A percentile compares a stretch with the other conserved stretches of the same genome.
phyloP scores from a whole-genome alignment of 2,888 invertebrate genomes.

The Rotaria socialis region DNA sequence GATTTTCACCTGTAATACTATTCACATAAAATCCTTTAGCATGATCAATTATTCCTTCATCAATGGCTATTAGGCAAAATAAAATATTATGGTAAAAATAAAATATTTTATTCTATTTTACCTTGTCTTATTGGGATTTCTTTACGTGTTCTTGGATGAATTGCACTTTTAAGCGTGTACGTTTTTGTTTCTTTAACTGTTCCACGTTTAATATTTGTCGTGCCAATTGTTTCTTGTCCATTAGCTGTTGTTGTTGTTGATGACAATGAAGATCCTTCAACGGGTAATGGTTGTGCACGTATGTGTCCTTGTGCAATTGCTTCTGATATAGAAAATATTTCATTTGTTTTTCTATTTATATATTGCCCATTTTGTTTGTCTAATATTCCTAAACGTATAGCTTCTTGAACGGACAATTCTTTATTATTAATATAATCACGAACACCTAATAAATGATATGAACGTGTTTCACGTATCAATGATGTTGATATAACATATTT shows the following conservation, averaged over 20 bases:
- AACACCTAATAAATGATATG: slow-evolving; percentile 44
- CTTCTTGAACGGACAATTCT: slow-evolving; percentile 43
- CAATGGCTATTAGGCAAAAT: neutral
- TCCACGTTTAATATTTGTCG: slow-evolving; percentile 29
- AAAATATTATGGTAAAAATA: too few species aligned
- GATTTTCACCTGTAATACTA: slow-evolving; percentile 7
- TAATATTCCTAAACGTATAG: slow-evolving; percentile 41
- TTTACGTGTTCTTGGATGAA: slow-evolving; percentile 37
- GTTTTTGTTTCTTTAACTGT: slow-evolving; percentile 42
- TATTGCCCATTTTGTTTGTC: slow-evolving; percentile 43
- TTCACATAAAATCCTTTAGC: slow-evolving; percentile 39
- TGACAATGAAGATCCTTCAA: neutral
- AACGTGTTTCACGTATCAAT: slow-evolving; percentile 45
- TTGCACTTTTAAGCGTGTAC: slow-evolving; percentile 42
- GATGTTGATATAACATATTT: slow-evolving; percentile 41
- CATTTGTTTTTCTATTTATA: slow-evolving; percentile 25
- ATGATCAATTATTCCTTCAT: slow-evolving; percentile 21
- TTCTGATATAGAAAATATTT: slow-evolving; percentile 42
- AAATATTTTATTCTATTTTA: slow-evolving; percentile 21
- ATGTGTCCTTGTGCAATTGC: slow-evolving; percentile 36
- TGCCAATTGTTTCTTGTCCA: neutral
- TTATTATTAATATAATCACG: slow-evolving; percentile 40
- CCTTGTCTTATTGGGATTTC: slow-evolving; percentile 38
- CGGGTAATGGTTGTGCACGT: neutral
- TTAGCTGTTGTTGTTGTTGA: neutral